Evolutionary conservation across 2,113 vertebrate genomes (phyloP).

Genomic region (Chamaea fasciata): DNA sequence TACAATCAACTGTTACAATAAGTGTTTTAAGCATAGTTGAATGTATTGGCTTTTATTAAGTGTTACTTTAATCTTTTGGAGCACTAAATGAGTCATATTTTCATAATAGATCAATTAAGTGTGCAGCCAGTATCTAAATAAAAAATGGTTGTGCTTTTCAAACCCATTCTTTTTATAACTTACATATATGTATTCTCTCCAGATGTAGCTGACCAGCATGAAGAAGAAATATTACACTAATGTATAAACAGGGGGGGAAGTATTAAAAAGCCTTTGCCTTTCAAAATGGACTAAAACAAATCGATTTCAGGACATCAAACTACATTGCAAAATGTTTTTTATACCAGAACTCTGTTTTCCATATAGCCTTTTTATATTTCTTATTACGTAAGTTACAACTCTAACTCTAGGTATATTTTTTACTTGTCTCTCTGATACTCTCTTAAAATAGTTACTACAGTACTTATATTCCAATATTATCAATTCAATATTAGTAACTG

Average conservation of each 20-base stretch:
- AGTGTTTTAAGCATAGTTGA: neutral
- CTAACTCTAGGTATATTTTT: neutral
- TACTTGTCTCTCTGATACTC: neutral
- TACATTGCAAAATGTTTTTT: neutral
- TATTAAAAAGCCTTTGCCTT: neutral
- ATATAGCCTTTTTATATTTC: neutral
- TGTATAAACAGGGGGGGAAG: neutral
- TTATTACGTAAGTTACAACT: neutral
- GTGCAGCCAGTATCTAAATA: neutral
- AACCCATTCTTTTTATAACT: neutral
- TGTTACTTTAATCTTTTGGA: neutral
- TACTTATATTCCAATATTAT: constrained; percentile 33
- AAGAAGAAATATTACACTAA: neutral
- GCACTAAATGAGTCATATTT: neutral
- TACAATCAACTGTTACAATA: neutral
- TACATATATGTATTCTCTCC: neutral
- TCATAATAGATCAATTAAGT: neutral
- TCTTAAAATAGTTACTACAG: constrained; percentile 2
- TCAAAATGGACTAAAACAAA: neutral
- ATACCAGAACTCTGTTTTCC: neutral
- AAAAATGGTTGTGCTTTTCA: neutral
- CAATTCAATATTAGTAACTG: constrained; percentile 21
- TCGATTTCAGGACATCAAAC: neutral
- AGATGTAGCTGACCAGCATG: neutral
- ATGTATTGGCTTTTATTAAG: neutral